These are phyloP conservation scores for Lasius fuliginosus DNA, from an alignment of 2,888 invertebrate genomes.

Conservation along the genomic window DNA sequence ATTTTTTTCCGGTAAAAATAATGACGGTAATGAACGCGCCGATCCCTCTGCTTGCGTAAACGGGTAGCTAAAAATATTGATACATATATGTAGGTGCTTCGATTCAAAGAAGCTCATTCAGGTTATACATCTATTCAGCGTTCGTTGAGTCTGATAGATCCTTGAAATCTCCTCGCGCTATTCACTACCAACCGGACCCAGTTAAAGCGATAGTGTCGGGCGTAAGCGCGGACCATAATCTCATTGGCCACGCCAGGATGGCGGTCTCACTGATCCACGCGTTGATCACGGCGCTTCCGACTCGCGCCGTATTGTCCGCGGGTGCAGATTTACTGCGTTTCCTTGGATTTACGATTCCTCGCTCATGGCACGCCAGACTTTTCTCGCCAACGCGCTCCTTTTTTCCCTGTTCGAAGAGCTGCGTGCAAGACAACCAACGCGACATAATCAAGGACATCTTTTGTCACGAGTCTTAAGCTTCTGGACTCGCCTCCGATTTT, in stretches of 20 bases:
- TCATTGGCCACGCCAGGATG: constrained; percentile 80
- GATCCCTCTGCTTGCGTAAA: constrained; percentile 19
- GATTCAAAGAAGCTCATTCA: constrained; percentile 41
- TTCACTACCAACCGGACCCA: constrained; percentile 67
- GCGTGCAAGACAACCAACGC: not conserved
- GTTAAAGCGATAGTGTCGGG: constrained; percentile 65
- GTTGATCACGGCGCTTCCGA: constrained; percentile 77
- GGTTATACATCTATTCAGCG: constrained; percentile 38
- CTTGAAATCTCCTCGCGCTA: constrained; percentile 49
- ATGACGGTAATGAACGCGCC: not conserved
- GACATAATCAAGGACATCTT: constrained; percentile 32
- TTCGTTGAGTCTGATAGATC: constrained; percentile 52
- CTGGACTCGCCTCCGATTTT: constrained; percentile 7
- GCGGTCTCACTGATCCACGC: constrained; percentile 76
- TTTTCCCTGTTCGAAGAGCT: not conserved
- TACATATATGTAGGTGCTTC: constrained; percentile 36
- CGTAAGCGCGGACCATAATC: constrained; percentile 76
- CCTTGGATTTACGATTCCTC: constrained; percentile 80
- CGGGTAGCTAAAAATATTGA: constrained; percentile 50
- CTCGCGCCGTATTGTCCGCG: constrained; percentile 75
- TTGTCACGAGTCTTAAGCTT: constrained; percentile 41
- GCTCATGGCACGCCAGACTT: constrained; percentile 56
- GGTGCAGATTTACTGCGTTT: constrained; percentile 81
- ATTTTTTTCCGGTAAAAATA: not conserved
- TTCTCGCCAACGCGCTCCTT: constrained; percentile 31